Conservation (phyloP, 2,797 vertebrate genomes). For the Bradypus variegatus region DNA sequence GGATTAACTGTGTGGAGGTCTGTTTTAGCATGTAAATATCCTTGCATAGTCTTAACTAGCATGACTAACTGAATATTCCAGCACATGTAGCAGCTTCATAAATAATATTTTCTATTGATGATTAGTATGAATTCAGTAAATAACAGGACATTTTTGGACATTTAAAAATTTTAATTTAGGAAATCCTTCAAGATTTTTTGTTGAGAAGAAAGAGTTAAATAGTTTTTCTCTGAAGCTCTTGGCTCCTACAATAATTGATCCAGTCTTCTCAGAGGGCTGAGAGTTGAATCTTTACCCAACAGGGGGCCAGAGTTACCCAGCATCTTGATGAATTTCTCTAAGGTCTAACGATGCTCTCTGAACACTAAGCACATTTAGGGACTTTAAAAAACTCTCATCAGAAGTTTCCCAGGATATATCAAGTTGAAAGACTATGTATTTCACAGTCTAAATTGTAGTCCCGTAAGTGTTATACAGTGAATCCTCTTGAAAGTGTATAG, state of each 20-base stretch:
- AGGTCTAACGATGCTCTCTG: conserved; percentile 37
- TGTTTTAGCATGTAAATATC: not conserved
- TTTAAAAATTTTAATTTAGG: conserved; percentile 16
- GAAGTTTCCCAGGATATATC: not conserved
- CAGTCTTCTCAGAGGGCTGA: conserved; percentile 31
- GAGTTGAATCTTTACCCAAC: conserved; percentile 15
- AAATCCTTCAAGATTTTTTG: not conserved
- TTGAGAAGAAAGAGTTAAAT: conserved; percentile 34
- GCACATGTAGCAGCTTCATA: not conserved
- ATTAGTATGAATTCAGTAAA: not conserved
- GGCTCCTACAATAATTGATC: conserved; percentile 48
- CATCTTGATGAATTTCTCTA: conserved; percentile 34
- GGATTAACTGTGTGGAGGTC: not conserved
- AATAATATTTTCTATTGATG: not conserved
- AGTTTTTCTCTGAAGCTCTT: conserved; percentile 38
- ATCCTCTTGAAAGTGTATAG: not conserved
- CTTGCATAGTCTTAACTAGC: not conserved
- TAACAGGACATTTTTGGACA: not conserved
- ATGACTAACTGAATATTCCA: not conserved
- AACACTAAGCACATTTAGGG: conserved; percentile 11
- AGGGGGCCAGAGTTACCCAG: conserved; percentile 31
- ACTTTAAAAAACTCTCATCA: conserved; percentile 9
- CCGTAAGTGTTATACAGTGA: not conserved
- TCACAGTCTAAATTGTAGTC: not conserved
- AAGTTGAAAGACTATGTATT: not conserved